These are phyloP conservation scores for Pachyseris speciosa DNA, from an alignment of 64 coral and sea anemone genomes.

Conservation along the genomic window DNA sequence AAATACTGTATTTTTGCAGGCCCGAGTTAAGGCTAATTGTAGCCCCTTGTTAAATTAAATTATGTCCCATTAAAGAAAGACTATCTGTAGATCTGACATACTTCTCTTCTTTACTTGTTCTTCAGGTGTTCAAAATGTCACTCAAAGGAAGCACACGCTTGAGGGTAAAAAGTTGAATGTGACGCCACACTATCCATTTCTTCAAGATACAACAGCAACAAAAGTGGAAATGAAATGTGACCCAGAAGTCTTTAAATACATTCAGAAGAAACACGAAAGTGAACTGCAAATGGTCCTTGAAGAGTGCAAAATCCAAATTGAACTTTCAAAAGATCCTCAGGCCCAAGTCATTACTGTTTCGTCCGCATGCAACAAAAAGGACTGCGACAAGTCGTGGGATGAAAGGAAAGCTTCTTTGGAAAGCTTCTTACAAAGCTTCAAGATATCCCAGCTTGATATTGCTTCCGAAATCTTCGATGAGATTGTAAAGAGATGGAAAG, in stretches of 20 bases:
- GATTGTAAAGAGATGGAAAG: background rate
- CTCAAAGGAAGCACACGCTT: background rate
- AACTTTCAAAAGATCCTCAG: background rate
- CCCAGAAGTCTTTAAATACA: background rate
- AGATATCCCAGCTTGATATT: background rate
- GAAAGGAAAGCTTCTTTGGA: background rate
- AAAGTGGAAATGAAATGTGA: background rate
- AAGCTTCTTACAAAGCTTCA: background rate
- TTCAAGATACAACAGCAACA: background rate
- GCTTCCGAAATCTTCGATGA: constrained; percentile 31
- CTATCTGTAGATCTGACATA: no score
- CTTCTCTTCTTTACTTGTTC: background rate
- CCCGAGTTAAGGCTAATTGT: no score
- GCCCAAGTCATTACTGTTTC: background rate
- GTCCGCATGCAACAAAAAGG: background rate
- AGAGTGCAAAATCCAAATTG: background rate
- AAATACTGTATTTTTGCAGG: no score
- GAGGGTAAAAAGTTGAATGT: constrained; percentile 6
- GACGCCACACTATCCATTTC: constrained; percentile 5
- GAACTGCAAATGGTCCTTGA: background rate
- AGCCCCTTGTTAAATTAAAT: no score
- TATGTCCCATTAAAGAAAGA: no score
- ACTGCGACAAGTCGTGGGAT: background rate
- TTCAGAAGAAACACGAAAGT: background rate
- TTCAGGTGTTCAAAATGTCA: constrained; percentile 41